phyloP scores from a whole-genome alignment of 1,140 invertebrate genomes.

The Ostrea edulis region DNA sequence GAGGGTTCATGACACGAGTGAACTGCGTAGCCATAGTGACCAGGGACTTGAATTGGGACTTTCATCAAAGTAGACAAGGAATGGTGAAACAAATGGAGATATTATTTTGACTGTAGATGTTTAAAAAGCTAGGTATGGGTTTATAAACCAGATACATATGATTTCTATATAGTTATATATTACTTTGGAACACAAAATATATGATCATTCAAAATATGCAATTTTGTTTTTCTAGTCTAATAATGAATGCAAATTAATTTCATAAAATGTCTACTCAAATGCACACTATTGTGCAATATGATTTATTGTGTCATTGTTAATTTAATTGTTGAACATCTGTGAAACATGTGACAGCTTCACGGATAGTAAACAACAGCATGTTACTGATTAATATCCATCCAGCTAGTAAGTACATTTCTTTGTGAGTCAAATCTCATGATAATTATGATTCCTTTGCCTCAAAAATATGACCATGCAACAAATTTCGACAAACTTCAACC shows the following conservation, averaged over 20 bases:
- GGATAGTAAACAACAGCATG: neutral
- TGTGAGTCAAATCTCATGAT: neutral
- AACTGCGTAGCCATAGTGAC: conserved; percentile 20
- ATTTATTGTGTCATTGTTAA: neutral
- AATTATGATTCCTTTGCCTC: too few relatives aligned
- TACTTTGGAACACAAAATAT: neutral
- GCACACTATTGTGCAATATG: neutral
- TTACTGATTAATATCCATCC: neutral
- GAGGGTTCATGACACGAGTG: neutral
- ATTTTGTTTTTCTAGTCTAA: neutral
- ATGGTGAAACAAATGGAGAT: neutral
- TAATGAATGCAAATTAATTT: neutral
- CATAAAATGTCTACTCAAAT: neutral
- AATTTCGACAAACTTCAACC: too few relatives aligned
- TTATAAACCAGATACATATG: neutral
- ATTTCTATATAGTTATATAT: neutral
- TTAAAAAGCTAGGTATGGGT: neutral
- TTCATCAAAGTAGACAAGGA: neutral
- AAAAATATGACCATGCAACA: too few relatives aligned
- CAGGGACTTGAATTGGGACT: conserved; percentile 17
- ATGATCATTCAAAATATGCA: neutral
- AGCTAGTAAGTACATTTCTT: neutral
- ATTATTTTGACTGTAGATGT: neutral
- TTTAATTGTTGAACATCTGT: neutral
- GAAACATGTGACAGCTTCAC: neutral